Evolutionary conservation across 2,888 invertebrate genomes (phyloP).

Genomic region (Agrypnus murinus): DNA sequence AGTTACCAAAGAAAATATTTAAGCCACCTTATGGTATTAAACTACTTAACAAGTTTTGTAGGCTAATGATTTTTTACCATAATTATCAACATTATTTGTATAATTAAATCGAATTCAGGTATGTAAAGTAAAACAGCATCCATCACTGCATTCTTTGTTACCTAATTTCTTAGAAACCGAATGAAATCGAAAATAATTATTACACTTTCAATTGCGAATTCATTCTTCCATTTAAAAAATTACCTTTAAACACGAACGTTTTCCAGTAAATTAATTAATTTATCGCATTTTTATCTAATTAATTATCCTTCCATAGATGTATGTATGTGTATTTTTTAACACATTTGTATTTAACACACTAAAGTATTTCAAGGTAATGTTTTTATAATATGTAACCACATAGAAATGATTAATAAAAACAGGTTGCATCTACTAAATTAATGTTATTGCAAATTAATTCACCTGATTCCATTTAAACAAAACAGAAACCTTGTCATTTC

Average conservation of each 20-base stretch:
- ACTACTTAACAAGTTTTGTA: too few species aligned
- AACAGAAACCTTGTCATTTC: conserved; percentile 21
- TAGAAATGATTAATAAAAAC: background rate
- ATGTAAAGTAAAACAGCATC: background rate
- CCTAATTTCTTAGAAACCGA: conserved; percentile 22
- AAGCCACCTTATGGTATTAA: too few species aligned
- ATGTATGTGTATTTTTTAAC: too few species aligned
- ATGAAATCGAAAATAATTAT: conserved; percentile 23
- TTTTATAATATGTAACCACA: background rate
- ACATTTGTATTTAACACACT: too few species aligned
- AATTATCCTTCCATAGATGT: too few species aligned
- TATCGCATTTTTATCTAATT: too few species aligned
- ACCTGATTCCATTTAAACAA: conserved; percentile 1
- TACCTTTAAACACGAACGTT: too few species aligned
- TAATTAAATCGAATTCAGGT: too few species aligned
- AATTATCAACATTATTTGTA: too few species aligned
- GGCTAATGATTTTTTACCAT: too few species aligned
- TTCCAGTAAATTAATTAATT: too few species aligned
- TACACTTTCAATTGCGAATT: conserved; percentile 14
- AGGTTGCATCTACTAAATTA: conserved; percentile 18
- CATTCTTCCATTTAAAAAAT: conserved; percentile 8
- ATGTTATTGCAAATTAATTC: background rate
- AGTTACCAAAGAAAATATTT: too few species aligned
- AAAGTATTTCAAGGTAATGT: conserved; percentile 11
- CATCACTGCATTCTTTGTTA: conserved; percentile 12